Evolutionary conservation across 2,113 vertebrate genomes (phyloP).

Genomic region (Trachemys scripta): DNA sequence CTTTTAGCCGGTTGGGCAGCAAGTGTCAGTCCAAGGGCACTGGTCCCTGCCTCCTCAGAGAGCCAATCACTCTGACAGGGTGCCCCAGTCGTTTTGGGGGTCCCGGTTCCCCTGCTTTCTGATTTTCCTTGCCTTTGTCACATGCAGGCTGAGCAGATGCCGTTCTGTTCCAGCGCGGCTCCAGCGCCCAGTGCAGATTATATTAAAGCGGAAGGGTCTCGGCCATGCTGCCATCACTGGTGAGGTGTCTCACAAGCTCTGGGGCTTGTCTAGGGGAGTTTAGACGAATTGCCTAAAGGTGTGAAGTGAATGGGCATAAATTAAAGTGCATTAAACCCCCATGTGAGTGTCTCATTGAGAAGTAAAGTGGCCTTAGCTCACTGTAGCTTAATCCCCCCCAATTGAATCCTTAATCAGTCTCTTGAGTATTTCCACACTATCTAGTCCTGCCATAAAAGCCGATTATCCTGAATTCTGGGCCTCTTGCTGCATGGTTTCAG

Average conservation of each 20-base stretch:
- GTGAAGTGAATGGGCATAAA: not conserved
- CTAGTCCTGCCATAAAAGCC: not conserved
- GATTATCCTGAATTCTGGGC: not conserved
- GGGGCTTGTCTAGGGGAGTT: not conserved
- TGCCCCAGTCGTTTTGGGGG: no score
- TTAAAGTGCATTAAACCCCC: not conserved
- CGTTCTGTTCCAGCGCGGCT: not conserved
- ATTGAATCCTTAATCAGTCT: no score
- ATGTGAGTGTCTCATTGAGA: not conserved
- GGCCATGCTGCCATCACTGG: not conserved
- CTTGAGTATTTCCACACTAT: not conserved
- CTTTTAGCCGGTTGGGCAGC: no score
- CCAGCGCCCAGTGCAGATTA: not conserved
- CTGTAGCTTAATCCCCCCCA: not conserved
- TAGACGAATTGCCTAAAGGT: not conserved
- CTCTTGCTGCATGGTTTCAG: not conserved
- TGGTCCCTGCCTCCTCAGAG: no score
- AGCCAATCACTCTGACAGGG: no score
- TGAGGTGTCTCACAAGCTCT: not conserved
- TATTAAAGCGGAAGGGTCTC: not conserved
- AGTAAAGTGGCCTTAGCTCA: not conserved
- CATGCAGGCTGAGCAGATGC: not conserved
- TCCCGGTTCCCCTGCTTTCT: not conserved
- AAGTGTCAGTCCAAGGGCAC: no score
- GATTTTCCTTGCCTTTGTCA: not conserved